A percentile compares a stretch with the other conserved stretches of the same genome.
Conservation (phyloP, 2,797 vertebrate genomes). For the Leuciscus waleckii region DNA sequence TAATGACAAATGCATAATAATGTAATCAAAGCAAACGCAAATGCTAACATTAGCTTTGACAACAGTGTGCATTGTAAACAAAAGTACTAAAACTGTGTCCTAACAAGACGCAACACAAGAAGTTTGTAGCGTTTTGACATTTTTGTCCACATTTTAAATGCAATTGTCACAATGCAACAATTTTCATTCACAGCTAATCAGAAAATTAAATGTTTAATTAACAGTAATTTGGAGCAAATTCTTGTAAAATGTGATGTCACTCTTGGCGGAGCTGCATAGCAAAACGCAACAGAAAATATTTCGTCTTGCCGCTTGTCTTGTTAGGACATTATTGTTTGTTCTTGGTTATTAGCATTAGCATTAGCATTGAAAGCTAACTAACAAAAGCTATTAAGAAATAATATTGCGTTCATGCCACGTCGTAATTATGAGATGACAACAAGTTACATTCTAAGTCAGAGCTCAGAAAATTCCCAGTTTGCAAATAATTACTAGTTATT, state of each 20-base stretch:
- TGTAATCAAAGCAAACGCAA: background rate
- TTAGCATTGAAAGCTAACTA: background rate
- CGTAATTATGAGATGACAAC: background rate
- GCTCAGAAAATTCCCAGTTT: background rate
- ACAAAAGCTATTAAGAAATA: background rate
- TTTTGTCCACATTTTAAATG: background rate
- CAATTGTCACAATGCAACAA: background rate
- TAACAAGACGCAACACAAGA: background rate
- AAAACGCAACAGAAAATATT: background rate
- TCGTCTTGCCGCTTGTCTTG: background rate
- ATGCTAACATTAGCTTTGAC: background rate
- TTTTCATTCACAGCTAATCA: background rate
- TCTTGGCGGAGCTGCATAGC: background rate
- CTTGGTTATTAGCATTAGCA: background rate
- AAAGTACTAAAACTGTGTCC: background rate
- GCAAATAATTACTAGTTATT: background rate
- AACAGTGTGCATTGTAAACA: background rate
- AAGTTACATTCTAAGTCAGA: background rate
- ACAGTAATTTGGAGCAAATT: background rate
- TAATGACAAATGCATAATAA: background rate
- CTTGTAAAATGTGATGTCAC: background rate
- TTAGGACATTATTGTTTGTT: background rate
- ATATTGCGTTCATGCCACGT: background rate
- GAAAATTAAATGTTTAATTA: background rate
- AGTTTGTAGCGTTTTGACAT: background rate